A percentile compares a stretch with the other conserved stretches of the same genome.
These are phyloP conservation scores for Lithosia quadra DNA, from an alignment of 2,888 invertebrate species.

Conservation along the genomic window DNA sequence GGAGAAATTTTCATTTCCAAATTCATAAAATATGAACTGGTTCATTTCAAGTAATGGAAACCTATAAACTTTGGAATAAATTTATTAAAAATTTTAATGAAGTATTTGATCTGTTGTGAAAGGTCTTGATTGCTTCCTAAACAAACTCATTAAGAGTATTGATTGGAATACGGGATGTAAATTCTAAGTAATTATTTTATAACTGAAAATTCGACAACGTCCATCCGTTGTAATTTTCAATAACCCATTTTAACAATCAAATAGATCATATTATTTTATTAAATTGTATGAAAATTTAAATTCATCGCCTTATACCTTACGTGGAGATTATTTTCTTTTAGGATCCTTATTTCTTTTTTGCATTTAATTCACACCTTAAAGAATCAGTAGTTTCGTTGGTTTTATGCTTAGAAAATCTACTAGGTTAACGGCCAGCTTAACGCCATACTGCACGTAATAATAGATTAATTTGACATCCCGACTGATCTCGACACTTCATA, in stretches of 20 bases:
- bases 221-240: neutral
- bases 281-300: neutral
- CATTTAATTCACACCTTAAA: no score
- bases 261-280: neutral
- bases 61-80: conserved; percentile 32
- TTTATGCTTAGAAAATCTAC: neutral
- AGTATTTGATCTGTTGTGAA: conserved; percentile 7
- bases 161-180: conserved; percentile 30
- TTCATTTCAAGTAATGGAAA: conserved; percentile 41
- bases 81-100: conserved; percentile 22
- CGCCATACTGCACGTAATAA: neutral
- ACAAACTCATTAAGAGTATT: conserved; percentile 41
- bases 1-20: conserved; percentile 49
- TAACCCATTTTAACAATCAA: neutral
- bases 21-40: conserved; percentile 51
- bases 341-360: no score
- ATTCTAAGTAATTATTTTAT: neutral
- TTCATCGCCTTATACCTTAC: no score
- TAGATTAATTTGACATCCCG: neutral
- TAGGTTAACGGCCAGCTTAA: neutral
- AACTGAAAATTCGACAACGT: neutral
- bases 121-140: conserved; percentile 27
- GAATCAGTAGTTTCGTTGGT: neutral
- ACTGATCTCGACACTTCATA: neutral
- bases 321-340: no score